phyloP scores from a whole-genome alignment of 2,888 invertebrate genomes.

The Catonia carolina region DNA sequence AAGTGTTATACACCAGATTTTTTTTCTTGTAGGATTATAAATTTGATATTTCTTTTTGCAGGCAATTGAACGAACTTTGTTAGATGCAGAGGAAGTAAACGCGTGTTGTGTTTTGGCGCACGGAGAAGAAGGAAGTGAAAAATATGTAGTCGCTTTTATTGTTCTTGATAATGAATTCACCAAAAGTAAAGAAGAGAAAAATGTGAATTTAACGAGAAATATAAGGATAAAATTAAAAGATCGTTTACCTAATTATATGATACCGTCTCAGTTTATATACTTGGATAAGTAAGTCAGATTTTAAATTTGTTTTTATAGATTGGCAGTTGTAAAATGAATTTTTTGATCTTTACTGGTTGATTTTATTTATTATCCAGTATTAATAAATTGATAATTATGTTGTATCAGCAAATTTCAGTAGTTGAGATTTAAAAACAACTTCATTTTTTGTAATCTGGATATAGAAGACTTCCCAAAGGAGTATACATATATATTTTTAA shows the following conservation, averaged over 20 bases:
- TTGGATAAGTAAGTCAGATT: conserved; percentile 30
- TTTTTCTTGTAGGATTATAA: not conserved
- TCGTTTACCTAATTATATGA: conserved; percentile 36
- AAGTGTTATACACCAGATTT: no score
- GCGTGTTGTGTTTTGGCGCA: conserved; percentile 31
- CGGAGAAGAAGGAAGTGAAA: conserved; percentile 35
- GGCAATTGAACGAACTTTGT: conserved; percentile 35
- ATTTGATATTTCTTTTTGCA: conserved; percentile 18
- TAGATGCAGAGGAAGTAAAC: conserved; percentile 32
- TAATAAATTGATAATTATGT: no score
- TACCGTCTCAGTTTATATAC: conserved; percentile 35
- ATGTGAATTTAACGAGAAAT: conserved; percentile 15
- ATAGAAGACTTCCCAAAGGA: no score
- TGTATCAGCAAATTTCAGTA: no score
- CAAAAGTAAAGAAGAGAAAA: conserved; percentile 20
- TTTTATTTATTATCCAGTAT: no score
- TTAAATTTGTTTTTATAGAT: no score
- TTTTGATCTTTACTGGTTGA: no score
- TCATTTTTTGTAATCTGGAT: no score
- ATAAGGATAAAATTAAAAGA: conserved; percentile 32
- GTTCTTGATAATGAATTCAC: conserved; percentile 28
- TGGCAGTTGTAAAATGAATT: no score
- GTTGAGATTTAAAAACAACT: no score
- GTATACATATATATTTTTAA: no score
- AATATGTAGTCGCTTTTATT: conserved; percentile 34